Base-by-base conservation (phyloP, 2,888 invertebrate genomes). In the Rhagophthalmus giganteus region DNA sequence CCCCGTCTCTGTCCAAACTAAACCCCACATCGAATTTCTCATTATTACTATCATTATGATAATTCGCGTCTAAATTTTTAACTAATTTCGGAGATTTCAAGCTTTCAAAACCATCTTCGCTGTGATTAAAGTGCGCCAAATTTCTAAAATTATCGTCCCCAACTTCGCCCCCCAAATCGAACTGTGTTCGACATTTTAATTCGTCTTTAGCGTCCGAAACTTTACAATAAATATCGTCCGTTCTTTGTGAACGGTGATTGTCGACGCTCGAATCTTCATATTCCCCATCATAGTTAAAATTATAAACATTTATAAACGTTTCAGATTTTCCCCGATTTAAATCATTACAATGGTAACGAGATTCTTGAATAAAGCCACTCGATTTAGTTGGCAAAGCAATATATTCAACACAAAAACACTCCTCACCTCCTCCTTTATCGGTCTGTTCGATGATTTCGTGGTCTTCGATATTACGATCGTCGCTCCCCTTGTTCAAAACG, bases 71-170 rank as follows among this genome's bases (percentile, higher is more conserved):
- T 13, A 57, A 51, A 46, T 67, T 67, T 55, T 70, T 52, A 28
- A 74, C 74, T 51, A 74, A 59, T 54, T 65, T 70, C 1, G 74
- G 74, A 12, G 74, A 74, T 59, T 71, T 71, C 24, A 74, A 60
- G 57, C 64, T 57, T 15, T 59, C 58, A 31, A 60, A 54, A 28
- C n/a, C 20, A 5, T 28, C 39, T 8, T 39, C 45, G 13, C 25
- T 39, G 9, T 11, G 16, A 30, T 13, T 12, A 16, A n/a, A 34
- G n/a, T n/a, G n/a, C n/a, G n/a, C n/a, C n/a, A n/a, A n/a, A n/a
- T n/a, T n/a, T n/a, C n/a, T n/a, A n/a, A n/a, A n/a, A n/a, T n/a
- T n/a, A n/a, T n/a, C n/a, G n/a, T n/a, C n/a, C n/a, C n/a, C n/a
- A n/a, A n/a, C n/a, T n/a, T n/a, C n/a, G n/a, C n/a, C n/a, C n/a